Conservation (phyloP, 2,888 invertebrate species). For the Crossocerus cetratus region DNA sequence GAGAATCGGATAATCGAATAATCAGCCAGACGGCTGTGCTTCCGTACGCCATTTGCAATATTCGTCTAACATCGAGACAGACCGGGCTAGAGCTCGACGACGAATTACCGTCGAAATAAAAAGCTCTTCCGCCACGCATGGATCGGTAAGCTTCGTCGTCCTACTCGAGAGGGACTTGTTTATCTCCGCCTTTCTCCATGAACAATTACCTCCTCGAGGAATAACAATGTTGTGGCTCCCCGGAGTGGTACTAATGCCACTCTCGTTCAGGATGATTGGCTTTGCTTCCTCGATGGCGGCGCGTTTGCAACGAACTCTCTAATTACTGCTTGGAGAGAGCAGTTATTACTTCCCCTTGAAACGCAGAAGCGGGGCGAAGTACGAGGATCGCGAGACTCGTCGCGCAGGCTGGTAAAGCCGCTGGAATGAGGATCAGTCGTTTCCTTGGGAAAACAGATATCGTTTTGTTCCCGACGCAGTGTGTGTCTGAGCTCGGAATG, state of each 20-base stretch:
- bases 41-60: slow-evolving; percentile 72
- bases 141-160: slow-evolving; percentile 27
- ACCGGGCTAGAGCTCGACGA: slow-evolving; percentile 45
- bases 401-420: neutral
- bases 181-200: neutral
- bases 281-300: neutral
- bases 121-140: slow-evolving; percentile 28
- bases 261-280: neutral
- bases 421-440: slow-evolving; percentile 13
- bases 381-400: neutral
- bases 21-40: slow-evolving; percentile 73
- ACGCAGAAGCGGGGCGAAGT: neutral
- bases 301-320: slow-evolving; percentile 1
- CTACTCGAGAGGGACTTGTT: neutral
- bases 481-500: slow-evolving; percentile 42
- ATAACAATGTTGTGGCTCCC: neutral
- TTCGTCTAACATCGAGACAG: slow-evolving; percentile 64
- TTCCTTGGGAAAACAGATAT: slow-evolving; percentile 14
- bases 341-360: neutral
- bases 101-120: slow-evolving; percentile 49
- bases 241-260: neutral
- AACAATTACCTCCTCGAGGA: neutral
- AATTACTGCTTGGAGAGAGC: neutral
- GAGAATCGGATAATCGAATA: slow-evolving; percentile 74
- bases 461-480: slow-evolving; percentile 24